Evolutionary conservation across 2,888 invertebrate species (phyloP).

Genomic region (Cinara cedri): DNA sequence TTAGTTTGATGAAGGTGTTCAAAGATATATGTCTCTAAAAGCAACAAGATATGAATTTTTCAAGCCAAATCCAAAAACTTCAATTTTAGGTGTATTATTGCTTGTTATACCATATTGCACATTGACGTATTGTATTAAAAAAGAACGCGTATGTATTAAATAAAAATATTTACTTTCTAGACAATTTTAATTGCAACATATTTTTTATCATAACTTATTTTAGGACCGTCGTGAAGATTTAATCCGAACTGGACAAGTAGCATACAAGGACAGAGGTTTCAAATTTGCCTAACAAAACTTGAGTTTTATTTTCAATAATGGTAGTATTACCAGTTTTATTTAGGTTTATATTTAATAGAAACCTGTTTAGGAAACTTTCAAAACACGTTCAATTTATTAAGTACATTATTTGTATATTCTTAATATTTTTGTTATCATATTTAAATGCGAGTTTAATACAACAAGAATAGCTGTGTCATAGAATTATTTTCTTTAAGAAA

Average conservation of each 20-base stretch:
- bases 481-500: not conserved
- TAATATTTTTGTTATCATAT: not conserved
- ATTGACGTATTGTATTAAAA: constrained; percentile 66
- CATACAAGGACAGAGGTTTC: constrained; percentile 75
- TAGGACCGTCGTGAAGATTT: constrained; percentile 66
- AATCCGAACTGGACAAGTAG: constrained; percentile 74
- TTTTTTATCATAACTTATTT: not conserved
- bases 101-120: constrained; percentile 68
- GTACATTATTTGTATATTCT: not conserved
- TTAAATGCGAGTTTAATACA: not conserved
- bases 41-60: constrained; percentile 72
- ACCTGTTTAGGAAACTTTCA: not conserved
- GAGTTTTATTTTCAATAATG: not conserved
- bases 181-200: not conserved
- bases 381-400: not conserved
- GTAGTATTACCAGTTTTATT: not conserved
- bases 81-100: constrained; percentile 66
- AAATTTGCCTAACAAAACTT: constrained; percentile 66
- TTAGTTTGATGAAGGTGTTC: constrained; percentile 82
- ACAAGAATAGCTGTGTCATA: not conserved
- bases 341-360: constrained; percentile 16
- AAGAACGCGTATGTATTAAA: constrained; percentile 32
- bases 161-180: not conserved
- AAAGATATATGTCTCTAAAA: constrained; percentile 76
- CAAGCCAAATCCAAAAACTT: constrained; percentile 69